phyloP scores from a whole-genome alignment of 2,888 invertebrate genomes.

The Polylopha cassiicola region DNA sequence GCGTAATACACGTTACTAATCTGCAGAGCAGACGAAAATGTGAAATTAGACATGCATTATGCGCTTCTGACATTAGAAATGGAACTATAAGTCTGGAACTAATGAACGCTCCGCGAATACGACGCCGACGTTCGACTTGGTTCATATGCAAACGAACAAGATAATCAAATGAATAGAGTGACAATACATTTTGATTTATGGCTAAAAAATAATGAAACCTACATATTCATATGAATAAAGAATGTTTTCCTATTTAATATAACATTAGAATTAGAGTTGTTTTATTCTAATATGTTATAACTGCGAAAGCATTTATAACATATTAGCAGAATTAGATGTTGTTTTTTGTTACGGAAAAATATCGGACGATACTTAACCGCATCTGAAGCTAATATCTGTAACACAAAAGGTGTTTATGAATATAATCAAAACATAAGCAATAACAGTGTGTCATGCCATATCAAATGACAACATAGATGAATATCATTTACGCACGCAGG shows the following conservation, averaged over 20 bases:
- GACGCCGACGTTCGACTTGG: constrained; percentile 23
- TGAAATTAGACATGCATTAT: constrained; percentile 33
- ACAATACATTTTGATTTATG: too few relatives aligned
- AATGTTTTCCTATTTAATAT: too few relatives aligned
- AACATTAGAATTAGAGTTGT: too few relatives aligned
- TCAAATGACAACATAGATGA: constrained; percentile 18
- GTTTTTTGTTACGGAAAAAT: too few relatives aligned
- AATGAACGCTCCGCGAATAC: constrained; percentile 26
- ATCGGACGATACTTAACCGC: too few relatives aligned
- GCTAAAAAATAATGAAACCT: too few relatives aligned
- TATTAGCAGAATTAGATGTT: too few relatives aligned
- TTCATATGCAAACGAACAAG: constrained; percentile 7
- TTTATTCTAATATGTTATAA: too few relatives aligned
- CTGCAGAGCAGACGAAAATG: constrained; percentile 27
- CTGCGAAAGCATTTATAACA: too few relatives aligned
- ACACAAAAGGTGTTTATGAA: constrained; percentile 2
- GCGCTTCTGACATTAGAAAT: constrained; percentile 28
- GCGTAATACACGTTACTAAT: constrained; percentile 26
- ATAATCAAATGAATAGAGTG: constrained; percentile 11
- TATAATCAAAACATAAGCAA: constrained; percentile 13
- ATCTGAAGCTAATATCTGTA: not conserved
- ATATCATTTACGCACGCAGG: constrained; percentile 21
- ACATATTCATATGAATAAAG: too few relatives aligned
- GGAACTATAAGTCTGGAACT: constrained; percentile 24
- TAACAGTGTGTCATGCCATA: constrained; percentile 17